phyloP scores from a whole-genome alignment of 1,140 invertebrate genomes.

The Aporrectodea caliginosa region DNA sequence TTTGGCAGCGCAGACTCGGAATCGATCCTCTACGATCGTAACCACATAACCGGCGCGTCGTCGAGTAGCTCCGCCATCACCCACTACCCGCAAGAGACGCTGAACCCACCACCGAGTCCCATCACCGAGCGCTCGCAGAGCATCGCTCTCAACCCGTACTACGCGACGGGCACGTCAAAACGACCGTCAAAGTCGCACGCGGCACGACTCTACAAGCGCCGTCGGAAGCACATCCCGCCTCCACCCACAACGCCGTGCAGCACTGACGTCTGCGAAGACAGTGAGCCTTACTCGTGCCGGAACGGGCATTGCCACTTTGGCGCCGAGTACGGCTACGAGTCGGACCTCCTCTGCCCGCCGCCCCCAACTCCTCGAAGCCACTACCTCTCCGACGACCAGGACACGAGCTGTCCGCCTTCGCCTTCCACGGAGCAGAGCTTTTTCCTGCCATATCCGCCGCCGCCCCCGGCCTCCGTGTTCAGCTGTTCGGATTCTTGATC shows the following conservation, averaged over 20 bases:
- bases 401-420: conserved; percentile 68
- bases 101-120: conserved; percentile 85
- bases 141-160: conserved; percentile 11
- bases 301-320: conserved; percentile 37
- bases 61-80: conserved; percentile 63
- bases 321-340: conserved; percentile 63
- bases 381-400: conserved; percentile 67
- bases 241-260: conserved; percentile 90
- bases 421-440: conserved; percentile 67
- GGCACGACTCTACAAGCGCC: conserved; percentile 64
- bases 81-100: conserved; percentile 71
- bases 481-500: conserved; percentile 15
- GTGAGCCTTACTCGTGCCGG: conserved; percentile 45
- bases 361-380: conserved; percentile 72
- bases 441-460: conserved; percentile 70
- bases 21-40: conserved; percentile 63
- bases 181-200: conserved; percentile 11
- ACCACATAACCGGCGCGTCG: conserved; percentile 73
- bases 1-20: neutral
- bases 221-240: conserved; percentile 71
- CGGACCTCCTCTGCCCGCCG: conserved; percentile 67
- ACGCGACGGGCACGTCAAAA: neutral
- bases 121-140: conserved; percentile 62
- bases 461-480: conserved; percentile 61
- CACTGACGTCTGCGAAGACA: conserved; percentile 85